These are phyloP conservation scores for Pinna nobilis DNA, from an alignment of 1,140 invertebrate species.

Conservation along the genomic window DNA sequence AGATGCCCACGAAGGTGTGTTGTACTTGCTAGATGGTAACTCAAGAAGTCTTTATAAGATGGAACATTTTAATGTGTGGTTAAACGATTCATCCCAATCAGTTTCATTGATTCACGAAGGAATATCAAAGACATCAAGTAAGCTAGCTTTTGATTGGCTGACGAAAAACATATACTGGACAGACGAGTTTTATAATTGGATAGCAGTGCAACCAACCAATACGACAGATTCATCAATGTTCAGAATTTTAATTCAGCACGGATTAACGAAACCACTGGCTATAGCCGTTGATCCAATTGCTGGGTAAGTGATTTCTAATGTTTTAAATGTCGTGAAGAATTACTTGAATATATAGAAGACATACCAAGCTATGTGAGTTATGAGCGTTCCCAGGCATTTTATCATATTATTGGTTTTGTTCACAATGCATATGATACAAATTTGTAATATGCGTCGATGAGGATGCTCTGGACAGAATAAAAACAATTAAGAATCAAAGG, in stretches of 20 bases:
- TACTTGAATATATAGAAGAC: too few relatives aligned
- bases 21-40: constrained; percentile 23
- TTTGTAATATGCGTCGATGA: too few relatives aligned
- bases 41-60: constrained; percentile 23
- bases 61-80: constrained; percentile 28
- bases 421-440: too few relatives aligned
- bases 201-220: constrained; percentile 6
- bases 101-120: constrained; percentile 19
- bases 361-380: too few relatives aligned
- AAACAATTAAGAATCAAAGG: too few relatives aligned
- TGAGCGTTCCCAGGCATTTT: too few relatives aligned
- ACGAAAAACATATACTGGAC: constrained; percentile 33
- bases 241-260: constrained; percentile 8
- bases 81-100: constrained; percentile 20
- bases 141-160: constrained; percentile 28
- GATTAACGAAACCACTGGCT: constrained; percentile 17
- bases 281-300: constrained; percentile 18
- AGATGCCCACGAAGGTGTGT: constrained; percentile 8
- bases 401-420: too few relatives aligned
- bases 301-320: constrained; percentile 14
- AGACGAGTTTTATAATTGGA: constrained; percentile 29
- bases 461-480: too few relatives aligned
- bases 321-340: too few relatives aligned
- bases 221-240: constrained; percentile 8
- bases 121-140: constrained; percentile 11